Percentiles rank a stretch among this genome's conserved stretches.
These are phyloP conservation scores for Crenichthys baileyi DNA, from an alignment of 2,797 vertebrate species.

Conservation along the genomic window DNA sequence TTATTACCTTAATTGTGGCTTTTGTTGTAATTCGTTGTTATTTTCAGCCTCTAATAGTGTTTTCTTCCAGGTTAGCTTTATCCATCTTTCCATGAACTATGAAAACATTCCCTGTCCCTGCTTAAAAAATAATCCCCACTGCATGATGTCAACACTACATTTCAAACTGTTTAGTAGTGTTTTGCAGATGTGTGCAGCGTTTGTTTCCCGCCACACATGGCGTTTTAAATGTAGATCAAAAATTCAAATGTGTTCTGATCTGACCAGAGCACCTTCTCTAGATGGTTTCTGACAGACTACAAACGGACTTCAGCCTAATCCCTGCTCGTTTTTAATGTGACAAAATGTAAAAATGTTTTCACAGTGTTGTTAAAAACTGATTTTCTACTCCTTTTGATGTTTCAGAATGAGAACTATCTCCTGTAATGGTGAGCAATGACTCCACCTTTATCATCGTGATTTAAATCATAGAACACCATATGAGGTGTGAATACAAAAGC, in stretches of 20 bases:
- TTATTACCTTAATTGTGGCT: not conserved
- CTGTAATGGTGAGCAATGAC: no score
- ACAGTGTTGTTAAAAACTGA: not conserved
- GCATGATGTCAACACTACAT: not conserved
- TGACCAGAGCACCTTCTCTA: not conserved
- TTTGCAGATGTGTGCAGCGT: not conserved
- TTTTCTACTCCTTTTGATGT: no score
- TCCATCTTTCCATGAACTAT: not conserved
- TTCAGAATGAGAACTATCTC: no score
- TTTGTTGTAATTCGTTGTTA: not conserved
- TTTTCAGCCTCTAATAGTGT: not conserved
- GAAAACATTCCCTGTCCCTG: not conserved
- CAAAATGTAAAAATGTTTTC: not conserved
- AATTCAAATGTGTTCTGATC: not conserved
- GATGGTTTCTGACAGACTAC: not conserved
- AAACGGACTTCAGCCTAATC: not conserved
- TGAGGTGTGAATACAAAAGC: not conserved
- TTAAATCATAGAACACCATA: no score
- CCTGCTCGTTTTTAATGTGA: not conserved
- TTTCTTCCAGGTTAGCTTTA: not conserved
- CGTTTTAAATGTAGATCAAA: not conserved
- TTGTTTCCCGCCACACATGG: not conserved
- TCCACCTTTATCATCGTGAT: no score
- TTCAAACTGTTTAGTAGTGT: not conserved
- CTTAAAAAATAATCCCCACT: not conserved